phyloP scores from a whole-genome alignment of 2,113 vertebrate species.

The Canis aureus region DNA sequence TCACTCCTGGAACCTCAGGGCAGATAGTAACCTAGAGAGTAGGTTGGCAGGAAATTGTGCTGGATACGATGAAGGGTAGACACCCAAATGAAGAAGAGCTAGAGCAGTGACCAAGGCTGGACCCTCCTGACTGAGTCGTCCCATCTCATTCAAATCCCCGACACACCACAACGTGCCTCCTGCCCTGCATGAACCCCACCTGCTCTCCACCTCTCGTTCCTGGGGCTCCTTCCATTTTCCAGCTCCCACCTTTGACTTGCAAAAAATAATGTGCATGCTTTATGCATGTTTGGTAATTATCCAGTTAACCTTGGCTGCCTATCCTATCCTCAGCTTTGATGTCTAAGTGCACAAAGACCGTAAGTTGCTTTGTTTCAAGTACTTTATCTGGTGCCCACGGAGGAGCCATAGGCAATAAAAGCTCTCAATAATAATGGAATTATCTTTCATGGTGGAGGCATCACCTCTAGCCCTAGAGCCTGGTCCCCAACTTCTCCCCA shows the following conservation, averaged over 20 bases:
- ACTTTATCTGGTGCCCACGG: neutral
- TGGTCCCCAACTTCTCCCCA: neutral
- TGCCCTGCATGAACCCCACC: accelerated
- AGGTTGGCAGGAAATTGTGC: neutral
- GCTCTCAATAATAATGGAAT: neutral
- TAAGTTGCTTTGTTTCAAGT: neutral
- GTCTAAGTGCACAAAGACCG: neutral
- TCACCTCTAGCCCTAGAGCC: neutral
- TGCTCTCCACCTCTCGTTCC: neutral
- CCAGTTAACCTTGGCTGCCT: neutral
- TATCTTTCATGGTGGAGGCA: neutral
- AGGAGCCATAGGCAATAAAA: neutral
- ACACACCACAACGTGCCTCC: accelerated
- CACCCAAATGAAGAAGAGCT: accelerated
- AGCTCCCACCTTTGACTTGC: neutral
- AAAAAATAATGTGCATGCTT: accelerated
- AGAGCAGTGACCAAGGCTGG: neutral
- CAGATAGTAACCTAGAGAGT: neutral
- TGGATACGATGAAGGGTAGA: neutral
- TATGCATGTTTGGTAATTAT: neutral
- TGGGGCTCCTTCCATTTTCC: neutral
- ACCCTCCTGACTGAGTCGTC: accelerated
- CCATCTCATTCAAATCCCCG: accelerated
- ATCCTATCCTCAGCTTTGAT: neutral
- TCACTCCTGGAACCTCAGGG: neutral